These are phyloP conservation scores for Lethenteron camtschaticum DNA, from an alignment of 2,113 vertebrate species.

Conservation along the genomic window DNA sequence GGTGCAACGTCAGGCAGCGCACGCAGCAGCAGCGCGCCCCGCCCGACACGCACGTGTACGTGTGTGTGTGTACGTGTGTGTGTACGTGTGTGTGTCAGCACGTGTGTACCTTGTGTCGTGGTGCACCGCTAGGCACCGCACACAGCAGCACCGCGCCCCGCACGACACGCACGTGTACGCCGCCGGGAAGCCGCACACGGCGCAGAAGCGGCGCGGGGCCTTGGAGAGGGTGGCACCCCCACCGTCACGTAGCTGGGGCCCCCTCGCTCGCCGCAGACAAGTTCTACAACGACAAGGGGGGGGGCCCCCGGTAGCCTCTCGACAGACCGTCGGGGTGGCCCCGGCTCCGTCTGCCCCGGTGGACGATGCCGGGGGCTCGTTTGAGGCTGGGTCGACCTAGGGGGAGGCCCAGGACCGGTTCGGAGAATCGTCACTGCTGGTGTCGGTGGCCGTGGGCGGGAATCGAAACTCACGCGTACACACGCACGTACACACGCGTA, in stretches of 20 bases:
- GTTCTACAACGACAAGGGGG: neutral
- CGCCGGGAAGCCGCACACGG: neutral
- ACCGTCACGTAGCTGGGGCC: neutral
- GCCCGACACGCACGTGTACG: neutral
- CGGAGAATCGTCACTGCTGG: too few relatives aligned
- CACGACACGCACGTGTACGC: slow-evolving; percentile 1
- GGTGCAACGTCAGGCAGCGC: neutral
- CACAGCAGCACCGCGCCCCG: neutral
- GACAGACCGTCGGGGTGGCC: too few relatives aligned
- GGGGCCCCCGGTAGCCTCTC: too few relatives aligned
- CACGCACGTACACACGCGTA: too few relatives aligned
- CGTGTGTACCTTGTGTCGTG: neutral
- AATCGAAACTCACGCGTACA: too few relatives aligned
- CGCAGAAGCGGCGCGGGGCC: neutral
- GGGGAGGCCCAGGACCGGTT: too few relatives aligned
- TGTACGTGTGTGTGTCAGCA: too few relatives aligned
- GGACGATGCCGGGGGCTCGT: too few relatives aligned
- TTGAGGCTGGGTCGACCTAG: too few relatives aligned
- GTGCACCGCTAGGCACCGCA: neutral
- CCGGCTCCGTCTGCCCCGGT: too few relatives aligned
- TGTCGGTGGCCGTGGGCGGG: too few relatives aligned
- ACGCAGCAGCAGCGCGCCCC: neutral
- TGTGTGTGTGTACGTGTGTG: too few relatives aligned
- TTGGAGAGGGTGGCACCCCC: neutral
- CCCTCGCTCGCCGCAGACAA: neutral